Percentiles rank a stretch among this genome's conserved stretches.
Evolutionary conservation across 2,888 invertebrate genomes (phyloP).

Genomic region (Agonopterix subpropinquella): DNA sequence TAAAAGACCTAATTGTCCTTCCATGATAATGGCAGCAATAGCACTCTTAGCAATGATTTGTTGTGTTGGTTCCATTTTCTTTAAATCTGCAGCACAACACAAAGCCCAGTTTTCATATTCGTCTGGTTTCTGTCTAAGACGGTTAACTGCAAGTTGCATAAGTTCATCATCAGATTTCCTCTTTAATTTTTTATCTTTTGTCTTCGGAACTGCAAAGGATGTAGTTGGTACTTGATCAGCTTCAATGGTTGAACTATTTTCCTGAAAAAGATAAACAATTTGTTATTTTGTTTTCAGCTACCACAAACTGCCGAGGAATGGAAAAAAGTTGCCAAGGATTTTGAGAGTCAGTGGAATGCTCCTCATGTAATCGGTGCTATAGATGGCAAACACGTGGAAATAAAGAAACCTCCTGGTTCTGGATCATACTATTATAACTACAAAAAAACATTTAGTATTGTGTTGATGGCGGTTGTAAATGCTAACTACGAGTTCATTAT

Average conservation of each 20-base stretch:
- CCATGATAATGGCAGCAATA: constrained; percentile 55
- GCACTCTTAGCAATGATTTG: constrained; percentile 59
- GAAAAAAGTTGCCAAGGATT: constrained; percentile 2
- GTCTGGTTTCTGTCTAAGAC: no score
- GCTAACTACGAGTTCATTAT: constrained; percentile 6
- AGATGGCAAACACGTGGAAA: constrained; percentile 8
- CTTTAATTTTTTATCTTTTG: no score
- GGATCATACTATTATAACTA: constrained; percentile 10
- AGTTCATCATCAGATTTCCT: no score
- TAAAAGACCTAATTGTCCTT: constrained; percentile 55
- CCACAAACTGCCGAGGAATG: constrained; percentile 6
- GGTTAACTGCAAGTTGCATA: no score
- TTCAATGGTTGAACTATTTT: no score
- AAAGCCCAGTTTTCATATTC: no score
- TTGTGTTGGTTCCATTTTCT: constrained; percentile 52
- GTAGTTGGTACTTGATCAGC: no score
- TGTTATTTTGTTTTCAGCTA: constrained; percentile 11
- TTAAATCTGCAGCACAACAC: no score
- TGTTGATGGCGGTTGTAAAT: constrained; percentile 8
- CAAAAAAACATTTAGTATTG: constrained; percentile 2
- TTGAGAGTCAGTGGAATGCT: constrained; percentile 5
- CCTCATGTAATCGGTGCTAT: constrained; percentile 6
- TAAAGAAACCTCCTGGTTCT: constrained; percentile 2
- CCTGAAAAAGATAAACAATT: constrained; percentile 14
- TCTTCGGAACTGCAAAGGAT: no score